Evolutionary conservation across 2,113 vertebrate species (phyloP).

Genomic region (Apteryx mantelli): DNA sequence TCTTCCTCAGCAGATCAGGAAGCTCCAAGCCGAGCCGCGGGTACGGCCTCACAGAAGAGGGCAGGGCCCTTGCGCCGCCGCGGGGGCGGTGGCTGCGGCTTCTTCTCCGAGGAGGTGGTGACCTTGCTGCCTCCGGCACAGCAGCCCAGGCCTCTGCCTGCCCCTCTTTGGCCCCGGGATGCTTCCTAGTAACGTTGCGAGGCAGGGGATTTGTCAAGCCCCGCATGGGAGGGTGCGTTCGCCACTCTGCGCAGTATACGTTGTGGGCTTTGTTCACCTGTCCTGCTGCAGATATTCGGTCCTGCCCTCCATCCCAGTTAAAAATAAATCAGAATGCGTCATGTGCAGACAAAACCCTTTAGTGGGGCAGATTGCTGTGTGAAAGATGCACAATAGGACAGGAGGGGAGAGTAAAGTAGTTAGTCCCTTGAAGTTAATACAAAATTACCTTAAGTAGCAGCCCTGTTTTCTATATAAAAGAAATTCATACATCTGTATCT

Average conservation of each 20-base stretch:
- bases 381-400: rapidly evolving
- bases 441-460: not conserved
- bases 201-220: not conserved
- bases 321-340: rapidly evolving
- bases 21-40: not conserved
- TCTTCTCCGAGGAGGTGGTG: not conserved
- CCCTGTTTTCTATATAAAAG: not conserved
- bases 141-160: not conserved
- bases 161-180: not conserved
- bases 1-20: not conserved
- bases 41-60: too few relatives aligned
- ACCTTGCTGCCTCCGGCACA: too few relatives aligned
- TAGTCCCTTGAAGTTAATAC: rapidly evolving
- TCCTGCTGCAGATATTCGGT: rapidly evolving
- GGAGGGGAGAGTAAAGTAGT: not conserved
- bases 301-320: rapidly evolving
- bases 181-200: rapidly evolving
- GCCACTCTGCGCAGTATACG: rapidly evolving
- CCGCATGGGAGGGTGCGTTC: rapidly evolving
- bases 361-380: rapidly evolving
- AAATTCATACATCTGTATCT: rapidly evolving
- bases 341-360: rapidly evolving
- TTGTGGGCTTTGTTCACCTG: rapidly evolving
- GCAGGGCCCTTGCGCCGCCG: not conserved
- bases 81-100: not conserved